Percentiles rank a stretch among this genome's conserved stretches.
These are phyloP conservation scores for Pasiphila rectangulata DNA, from an alignment of 2,888 invertebrate genomes.

Conservation along the genomic window DNA sequence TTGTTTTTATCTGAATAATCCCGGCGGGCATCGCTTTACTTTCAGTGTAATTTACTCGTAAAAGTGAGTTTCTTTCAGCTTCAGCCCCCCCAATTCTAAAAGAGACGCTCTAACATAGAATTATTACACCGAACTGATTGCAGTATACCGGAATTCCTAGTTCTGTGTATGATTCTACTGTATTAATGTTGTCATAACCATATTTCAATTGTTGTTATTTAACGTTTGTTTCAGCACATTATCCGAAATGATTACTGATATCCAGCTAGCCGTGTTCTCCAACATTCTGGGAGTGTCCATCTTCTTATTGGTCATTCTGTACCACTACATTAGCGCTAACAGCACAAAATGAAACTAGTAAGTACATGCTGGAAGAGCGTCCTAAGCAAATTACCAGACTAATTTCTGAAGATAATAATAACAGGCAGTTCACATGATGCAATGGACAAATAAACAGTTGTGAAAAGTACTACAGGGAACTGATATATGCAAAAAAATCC, in stretches of 20 bases:
- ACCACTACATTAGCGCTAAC: slow-evolving; percentile 97
- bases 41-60: not conserved
- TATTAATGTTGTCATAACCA: not conserved
- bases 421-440: too few relatives aligned
- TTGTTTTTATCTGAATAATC: slow-evolving; percentile 1
- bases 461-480: too few relatives aligned
- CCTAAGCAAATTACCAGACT: too few relatives aligned
- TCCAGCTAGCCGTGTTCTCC: slow-evolving; percentile 97
- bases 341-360: slow-evolving; percentile 77
- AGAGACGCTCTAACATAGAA: too few relatives aligned
- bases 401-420: too few relatives aligned
- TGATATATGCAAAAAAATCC: too few relatives aligned
- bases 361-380: slow-evolving; percentile 29
- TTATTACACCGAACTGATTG: too few relatives aligned
- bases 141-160: too few relatives aligned
- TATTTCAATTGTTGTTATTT: not conserved
- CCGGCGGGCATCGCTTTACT: not conserved
- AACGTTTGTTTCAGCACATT: not conserved
- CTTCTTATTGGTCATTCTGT: slow-evolving; percentile 96
- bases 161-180: not conserved
- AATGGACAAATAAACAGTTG: too few relatives aligned
- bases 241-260: slow-evolving; percentile 93
- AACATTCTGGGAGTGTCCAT: slow-evolving; percentile 96
- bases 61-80: slow-evolving; percentile 1
- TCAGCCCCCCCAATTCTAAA: too few relatives aligned